Base-by-base conservation (phyloP, 2,888 invertebrate genomes). In the Oeneis ivallda region DNA sequence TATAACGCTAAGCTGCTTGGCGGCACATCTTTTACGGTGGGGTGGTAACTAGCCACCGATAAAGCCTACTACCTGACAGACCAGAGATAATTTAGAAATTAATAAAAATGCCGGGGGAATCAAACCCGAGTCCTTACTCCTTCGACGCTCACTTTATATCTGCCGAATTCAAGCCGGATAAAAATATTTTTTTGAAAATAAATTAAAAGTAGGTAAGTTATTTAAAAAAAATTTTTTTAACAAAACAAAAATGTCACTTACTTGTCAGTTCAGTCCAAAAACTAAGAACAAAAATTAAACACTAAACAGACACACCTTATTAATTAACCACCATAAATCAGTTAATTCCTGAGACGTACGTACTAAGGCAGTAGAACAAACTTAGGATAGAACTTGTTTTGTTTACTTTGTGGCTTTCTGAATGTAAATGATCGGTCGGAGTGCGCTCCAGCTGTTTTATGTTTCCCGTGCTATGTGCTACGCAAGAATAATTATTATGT, bases 361-460 rank as follows among this genome's bases (percentile, higher is more conserved):
- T 62, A 68, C 64, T 43, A 64, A 60, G 64, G 41, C 47, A n/a
- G 15, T 64, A 68, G 66, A 62, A 66, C 50, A 15, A n/a, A n/a
- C n/a, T n/a, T n/a, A n/a, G 59, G 34, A n/a, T 13, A 56, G 37
- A 53, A 54, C 47, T 60, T 37, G 62, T 53, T 65, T 62, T 65
- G 69, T 62, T 62, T 26, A 32, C 56, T 54, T 62, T 56, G 39
- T 69, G 41, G 37, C 56, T 45, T 61, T 56, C 43, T 69, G 66
- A 71, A 70, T 49, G 64, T 64, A 68, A 73, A 72, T 73, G 73
- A 64, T 65, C 68, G 54, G 58, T 65, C 67, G 67, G n/a, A 58
- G 45, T 66, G 67, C 68, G 72, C 64, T 64, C 68, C 41, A 61
- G 58, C 54, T 43, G 66, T 69, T 72, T 68, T 72, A 72, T 72